Evolutionary conservation across 2,797 vertebrate genomes (phyloP), one percentile per base, ranked within the genome.

Genomic region (Arctocebus calabarensis): DNA sequence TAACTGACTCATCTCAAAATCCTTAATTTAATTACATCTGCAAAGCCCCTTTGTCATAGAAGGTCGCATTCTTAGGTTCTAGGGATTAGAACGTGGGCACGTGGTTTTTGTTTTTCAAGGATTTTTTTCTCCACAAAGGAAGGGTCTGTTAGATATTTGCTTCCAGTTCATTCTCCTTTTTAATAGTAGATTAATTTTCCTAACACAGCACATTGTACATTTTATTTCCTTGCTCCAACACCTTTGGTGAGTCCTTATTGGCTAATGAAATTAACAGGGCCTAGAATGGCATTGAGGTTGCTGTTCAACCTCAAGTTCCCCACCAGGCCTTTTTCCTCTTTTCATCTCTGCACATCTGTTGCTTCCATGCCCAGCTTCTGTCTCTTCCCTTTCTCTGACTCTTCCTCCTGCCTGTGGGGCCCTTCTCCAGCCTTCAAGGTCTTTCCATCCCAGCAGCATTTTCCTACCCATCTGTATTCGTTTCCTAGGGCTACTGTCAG

Each of bases 21-120:
- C 92, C 74, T 96, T 88, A 64, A 77, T 92, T 78, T 83, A 93
- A 94, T 95, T 85, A 84, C 12, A 10, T 77, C 83, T 88, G 29
- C 62, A 37, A n/a, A 94, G 70, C 57, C 81, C 34, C 91, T 75
- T 92, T 77, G 91, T 92, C 83, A 19, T 37, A 7, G 17, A 55
- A 78, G 74, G 43, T 74, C 48, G n/a, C 34, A 9, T 5, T 62
- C 82, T 23, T 40, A 68, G 64, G 64, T 85, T 83, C 73, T 88
- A 48, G 68, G 78, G 88, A 70, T 84, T 55, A 79, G 73, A 48
- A 73, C 1, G 16, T 57, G 48, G 75, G 19, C n/a, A 25, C 43
- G 88, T 73, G 43, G 37, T 64, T 93, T 96, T 89, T 77, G 22
- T 81, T 86, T 86, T 84, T 94, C 52, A 73, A 84, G 48, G 78